Conservation (phyloP, 2,888 invertebrate genomes). For the Drosophila atripex region DNA sequence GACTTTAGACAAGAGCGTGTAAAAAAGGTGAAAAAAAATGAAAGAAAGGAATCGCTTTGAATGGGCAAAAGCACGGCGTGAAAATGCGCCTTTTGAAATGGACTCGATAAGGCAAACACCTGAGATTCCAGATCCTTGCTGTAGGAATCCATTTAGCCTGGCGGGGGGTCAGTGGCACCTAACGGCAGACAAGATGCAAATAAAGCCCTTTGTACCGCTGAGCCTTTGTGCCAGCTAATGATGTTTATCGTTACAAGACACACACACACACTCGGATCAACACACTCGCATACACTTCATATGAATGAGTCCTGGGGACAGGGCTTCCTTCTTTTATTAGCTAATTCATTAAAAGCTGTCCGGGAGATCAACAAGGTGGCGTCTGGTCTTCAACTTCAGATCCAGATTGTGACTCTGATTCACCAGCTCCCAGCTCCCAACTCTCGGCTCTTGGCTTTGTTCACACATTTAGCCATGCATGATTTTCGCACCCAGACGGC, state of each 20-base stretch:
- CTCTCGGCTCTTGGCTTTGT: constrained; percentile 42
- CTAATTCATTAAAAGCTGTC: constrained; percentile 74
- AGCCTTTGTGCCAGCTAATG: constrained; percentile 69
- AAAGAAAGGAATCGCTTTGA: constrained; percentile 36
- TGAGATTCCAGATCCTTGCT: constrained; percentile 33
- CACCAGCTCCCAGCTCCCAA: background rate
- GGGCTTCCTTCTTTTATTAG: constrained; percentile 58
- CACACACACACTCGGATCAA: too few species aligned
- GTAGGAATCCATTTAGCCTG: constrained; percentile 19
- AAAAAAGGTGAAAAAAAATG: background rate
- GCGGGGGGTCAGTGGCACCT: constrained; percentile 70
- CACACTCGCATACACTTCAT: constrained; percentile 11
- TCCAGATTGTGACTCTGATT: background rate
- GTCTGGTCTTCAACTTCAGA: constrained; percentile 9
- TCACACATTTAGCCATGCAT: constrained; percentile 60
- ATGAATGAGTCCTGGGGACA: constrained; percentile 16
- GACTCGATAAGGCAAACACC: constrained; percentile 76
- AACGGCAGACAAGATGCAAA: constrained; percentile 75
- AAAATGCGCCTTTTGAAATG: constrained; percentile 72
- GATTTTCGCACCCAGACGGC: constrained; percentile 53
- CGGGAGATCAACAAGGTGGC: constrained; percentile 29
- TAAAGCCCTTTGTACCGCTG: constrained; percentile 65
- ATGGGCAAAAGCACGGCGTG: constrained; percentile 59
- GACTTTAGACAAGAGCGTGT: constrained; percentile 24
- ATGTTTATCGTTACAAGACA: constrained; percentile 69